These are phyloP conservation scores for Ceyx erithaca DNA, from an alignment of 2,797 vertebrate genomes.

Conservation along the genomic window DNA sequence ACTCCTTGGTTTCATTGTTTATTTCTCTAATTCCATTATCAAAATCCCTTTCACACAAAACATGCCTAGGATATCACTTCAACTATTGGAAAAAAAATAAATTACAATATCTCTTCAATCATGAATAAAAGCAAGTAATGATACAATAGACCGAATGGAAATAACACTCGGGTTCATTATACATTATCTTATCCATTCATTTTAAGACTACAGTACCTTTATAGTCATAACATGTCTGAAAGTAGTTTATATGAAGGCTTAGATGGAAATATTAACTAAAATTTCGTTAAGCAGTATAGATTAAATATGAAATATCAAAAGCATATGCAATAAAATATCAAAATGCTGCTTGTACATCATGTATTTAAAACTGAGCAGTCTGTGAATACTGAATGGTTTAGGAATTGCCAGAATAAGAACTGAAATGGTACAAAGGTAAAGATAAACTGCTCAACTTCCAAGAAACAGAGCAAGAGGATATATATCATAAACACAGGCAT, in stretches of 20 bases:
- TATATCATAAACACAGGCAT: background rate
- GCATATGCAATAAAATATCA: too few species aligned
- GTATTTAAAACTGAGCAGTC: background rate
- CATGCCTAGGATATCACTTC: background rate
- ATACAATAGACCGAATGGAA: background rate
- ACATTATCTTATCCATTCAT: background rate
- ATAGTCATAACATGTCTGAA: background rate
- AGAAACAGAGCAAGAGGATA: background rate
- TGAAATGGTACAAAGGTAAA: background rate
- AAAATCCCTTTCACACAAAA: background rate
- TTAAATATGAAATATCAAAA: background rate
- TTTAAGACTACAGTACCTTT: background rate
- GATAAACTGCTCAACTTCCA: background rate
- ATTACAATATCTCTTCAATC: background rate
- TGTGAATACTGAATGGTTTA: background rate
- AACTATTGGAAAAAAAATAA: background rate
- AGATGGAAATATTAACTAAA: background rate
- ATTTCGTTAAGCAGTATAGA: background rate
- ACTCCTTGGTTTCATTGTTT: background rate
- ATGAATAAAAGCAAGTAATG: background rate
- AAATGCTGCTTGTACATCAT: background rate
- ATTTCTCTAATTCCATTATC: background rate
- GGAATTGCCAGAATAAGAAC: background rate
- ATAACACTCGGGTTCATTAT: background rate
- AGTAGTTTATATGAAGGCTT: background rate